Conservation (phyloP, 2,888 invertebrate species). For the Gonocerus acuteangulatus region DNA sequence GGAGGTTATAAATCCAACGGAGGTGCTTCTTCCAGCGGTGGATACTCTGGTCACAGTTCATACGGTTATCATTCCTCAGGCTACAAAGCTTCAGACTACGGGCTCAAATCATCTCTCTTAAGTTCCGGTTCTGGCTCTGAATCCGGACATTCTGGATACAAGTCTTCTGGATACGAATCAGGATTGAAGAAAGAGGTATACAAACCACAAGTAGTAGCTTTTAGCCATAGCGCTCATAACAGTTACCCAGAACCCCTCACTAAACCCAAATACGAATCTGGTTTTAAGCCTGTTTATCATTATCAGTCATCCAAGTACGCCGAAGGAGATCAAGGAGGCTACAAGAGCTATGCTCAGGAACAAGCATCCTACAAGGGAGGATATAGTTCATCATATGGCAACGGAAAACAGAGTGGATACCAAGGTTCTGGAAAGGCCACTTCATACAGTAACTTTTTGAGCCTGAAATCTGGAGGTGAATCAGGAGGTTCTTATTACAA, state of each 20-base stretch:
- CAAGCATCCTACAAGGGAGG: not conserved
- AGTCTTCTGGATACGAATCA: not conserved
- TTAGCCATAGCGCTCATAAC: not conserved
- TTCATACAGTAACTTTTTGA: constrained; percentile 10
- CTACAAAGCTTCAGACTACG: not conserved
- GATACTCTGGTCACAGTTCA: not conserved
- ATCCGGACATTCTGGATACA: not conserved
- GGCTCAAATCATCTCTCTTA: not conserved
- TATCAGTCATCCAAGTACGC: not conserved
- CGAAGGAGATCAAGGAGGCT: not conserved
- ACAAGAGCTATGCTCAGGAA: not conserved
- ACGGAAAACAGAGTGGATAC: not conserved
- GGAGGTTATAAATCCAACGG: not conserved
- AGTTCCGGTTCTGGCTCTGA: too few relatives aligned
- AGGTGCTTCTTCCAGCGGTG: not conserved
- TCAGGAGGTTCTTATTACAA: not conserved
- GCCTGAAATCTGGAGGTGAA: not conserved
- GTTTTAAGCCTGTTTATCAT: constrained; percentile 2
- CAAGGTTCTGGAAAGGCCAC: constrained; percentile 5
- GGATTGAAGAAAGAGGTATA: not conserved
- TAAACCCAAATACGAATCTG: not conserved
- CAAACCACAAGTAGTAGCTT: constrained; percentile 7
- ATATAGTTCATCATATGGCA: not conserved
- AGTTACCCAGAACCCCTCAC: not conserved
- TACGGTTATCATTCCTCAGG: not conserved